Evolutionary conservation across 2,113 vertebrate genomes (phyloP).

Genomic region (Leucoraja erinaceus): DNA sequence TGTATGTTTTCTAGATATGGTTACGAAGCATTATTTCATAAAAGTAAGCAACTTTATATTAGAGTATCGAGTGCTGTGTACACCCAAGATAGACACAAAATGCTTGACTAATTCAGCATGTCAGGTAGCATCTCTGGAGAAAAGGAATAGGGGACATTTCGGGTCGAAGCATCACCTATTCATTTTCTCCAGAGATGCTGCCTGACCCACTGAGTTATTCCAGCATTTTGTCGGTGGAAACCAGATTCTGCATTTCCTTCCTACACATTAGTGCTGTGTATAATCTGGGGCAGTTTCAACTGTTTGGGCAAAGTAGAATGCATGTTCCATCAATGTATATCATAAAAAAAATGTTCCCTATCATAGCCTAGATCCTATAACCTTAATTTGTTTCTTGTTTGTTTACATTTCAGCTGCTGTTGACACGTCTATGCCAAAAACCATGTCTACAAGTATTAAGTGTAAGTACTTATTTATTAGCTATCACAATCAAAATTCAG

Average conservation of each 20-base stretch:
- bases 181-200: too few species aligned
- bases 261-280: neutral
- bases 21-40: neutral
- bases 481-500: neutral
- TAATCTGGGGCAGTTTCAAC: neutral
- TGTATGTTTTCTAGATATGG: neutral
- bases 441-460: conserved; percentile 50
- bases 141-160: too few species aligned
- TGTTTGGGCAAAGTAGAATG: neutral
- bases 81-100: too few species aligned
- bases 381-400: conserved; percentile 35
- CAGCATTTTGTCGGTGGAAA: too few species aligned
- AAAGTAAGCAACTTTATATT: neutral
- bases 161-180: too few species aligned
- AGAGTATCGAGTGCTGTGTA: neutral
- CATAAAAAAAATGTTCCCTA: neutral
- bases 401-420: conserved; percentile 49
- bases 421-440: conserved; percentile 52
- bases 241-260: too few species aligned
- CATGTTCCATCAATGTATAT: neutral
- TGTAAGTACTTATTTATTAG: conserved; percentile 49
- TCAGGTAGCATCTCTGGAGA: too few species aligned
- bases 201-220: too few species aligned
- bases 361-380: neutral
- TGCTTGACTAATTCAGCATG: too few species aligned